Evolutionary conservation across 2,888 invertebrate genomes (phyloP), one percentile per base, ranked within the genome.

Genomic region (Orchesellides sinensis): DNA sequence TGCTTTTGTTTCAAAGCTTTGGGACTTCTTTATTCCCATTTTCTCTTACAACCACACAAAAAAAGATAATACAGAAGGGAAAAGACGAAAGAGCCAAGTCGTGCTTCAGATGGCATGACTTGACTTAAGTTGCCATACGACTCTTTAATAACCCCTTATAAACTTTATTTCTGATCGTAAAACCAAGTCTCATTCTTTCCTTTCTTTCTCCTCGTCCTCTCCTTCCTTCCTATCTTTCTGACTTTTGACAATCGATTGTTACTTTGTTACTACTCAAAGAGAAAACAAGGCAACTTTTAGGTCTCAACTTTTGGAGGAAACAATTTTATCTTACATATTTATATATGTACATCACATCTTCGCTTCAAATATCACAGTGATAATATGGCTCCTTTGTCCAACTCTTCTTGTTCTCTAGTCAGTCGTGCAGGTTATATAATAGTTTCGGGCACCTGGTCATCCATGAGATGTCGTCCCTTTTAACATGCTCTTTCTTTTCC

Each of bases 91-190:
- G 66, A 77, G 69, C 59, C 68, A 77, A 77, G 59, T 68, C 69
- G 61, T 77, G 77, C 69, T 69, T 68, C 59, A 10, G 59, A 61
- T 66, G 40, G 66, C 75, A 77, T 77, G 69, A 47, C 77, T 69
- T 77, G 77, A 69, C 77, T 77, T 77, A 77, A 79, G 69, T 80
- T 73, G 79, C 79, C 74, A 63, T 69, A 85, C 69, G 77, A 81
- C 73, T 75, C 77, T 85, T 85, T 85, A 81, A 83, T 85, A 81
- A 85, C 83, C 79, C 85, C 81, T 83, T 83, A 85, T 85, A 81
- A 83, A 83, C 54, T 85, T 85, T 85, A 77, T 81, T 85, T 65
- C 73, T 83, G 78, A 81, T 85, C 83, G 70, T 81, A 81, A 83
- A 83, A 79, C 80, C 52, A 80, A 59, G 59, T 56, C 69, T 45